Conservation (phyloP, 2,797 vertebrate genomes). For the Macrochelys suwanniensis region DNA sequence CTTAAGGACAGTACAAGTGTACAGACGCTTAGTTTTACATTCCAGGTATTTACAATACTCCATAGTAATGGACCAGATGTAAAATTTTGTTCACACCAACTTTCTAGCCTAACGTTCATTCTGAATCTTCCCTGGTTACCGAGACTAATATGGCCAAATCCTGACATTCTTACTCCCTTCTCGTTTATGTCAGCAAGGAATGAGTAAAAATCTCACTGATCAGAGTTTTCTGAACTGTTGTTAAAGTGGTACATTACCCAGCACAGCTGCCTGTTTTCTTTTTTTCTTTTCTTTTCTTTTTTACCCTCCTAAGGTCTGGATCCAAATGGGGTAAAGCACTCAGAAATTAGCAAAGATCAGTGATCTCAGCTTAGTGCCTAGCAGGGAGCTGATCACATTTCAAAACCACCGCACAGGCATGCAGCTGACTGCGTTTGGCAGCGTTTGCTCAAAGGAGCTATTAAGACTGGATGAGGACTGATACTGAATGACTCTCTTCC, state of each 20-base stretch:
- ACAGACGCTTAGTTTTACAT: slow-evolving; percentile 43
- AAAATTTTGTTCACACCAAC: not conserved
- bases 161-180: not conserved
- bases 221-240: not conserved
- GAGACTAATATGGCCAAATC: not conserved
- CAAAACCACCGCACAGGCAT: slow-evolving; percentile 53
- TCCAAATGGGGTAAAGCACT: slow-evolving; percentile 17
- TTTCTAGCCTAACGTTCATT: slow-evolving; percentile 8
- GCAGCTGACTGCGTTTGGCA: slow-evolving; percentile 69
- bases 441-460: slow-evolving; percentile 26
- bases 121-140: not conserved
- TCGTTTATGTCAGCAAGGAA: not conserved
- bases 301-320: not conserved
- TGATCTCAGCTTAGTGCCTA: slow-evolving; percentile 22
- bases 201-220: rapidly evolving
- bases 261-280: not conserved
- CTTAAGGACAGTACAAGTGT: slow-evolving; percentile 41
- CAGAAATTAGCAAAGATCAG: slow-evolving; percentile 6
- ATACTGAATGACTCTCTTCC: slow-evolving; percentile 72
- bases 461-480: slow-evolving; percentile 37
- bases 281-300: not conserved
- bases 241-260: not conserved
- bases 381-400: slow-evolving; percentile 65
- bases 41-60: slow-evolving; percentile 52
- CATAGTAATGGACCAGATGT: slow-evolving; percentile 26